Conservation (phyloP, 2,797 vertebrate species). For the Coranthus polyacanthus region DNA sequence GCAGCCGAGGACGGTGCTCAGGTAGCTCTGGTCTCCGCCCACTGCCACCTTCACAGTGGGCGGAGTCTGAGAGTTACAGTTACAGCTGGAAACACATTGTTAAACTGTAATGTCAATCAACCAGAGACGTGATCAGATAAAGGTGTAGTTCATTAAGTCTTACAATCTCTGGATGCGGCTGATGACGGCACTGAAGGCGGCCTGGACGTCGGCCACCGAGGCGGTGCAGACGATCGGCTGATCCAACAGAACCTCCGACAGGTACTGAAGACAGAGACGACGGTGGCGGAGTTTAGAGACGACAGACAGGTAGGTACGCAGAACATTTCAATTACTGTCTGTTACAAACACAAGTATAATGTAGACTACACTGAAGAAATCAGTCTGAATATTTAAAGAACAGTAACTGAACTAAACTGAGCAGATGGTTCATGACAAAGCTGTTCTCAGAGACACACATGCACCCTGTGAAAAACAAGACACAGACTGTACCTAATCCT, state of each 20-base stretch:
- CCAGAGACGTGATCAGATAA: too few relatives aligned
- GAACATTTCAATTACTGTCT: too few relatives aligned
- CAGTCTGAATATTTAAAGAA: too few relatives aligned
- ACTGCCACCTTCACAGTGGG: slow-evolving; percentile 76
- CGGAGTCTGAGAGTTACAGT: slow-evolving; percentile 62
- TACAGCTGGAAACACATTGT: slow-evolving; percentile 57
- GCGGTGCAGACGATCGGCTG: slow-evolving; percentile 80
- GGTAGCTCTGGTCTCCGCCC: slow-evolving; percentile 82
- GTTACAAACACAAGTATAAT: too few relatives aligned
- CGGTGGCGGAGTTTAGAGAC: neutral
- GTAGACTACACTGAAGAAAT: too few relatives aligned
- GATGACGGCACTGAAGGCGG: slow-evolving; percentile 80
- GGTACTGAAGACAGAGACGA: slow-evolving; percentile 47
- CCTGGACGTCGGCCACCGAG: slow-evolving; percentile 79
- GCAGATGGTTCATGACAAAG: too few relatives aligned
- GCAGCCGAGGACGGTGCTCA: slow-evolving; percentile 79
- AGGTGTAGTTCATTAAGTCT: neutral
- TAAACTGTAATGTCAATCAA: neutral
- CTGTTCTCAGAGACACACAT: too few relatives aligned
- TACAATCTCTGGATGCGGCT: slow-evolving; percentile 82
- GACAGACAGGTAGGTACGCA: neutral
- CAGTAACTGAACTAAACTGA: too few relatives aligned
- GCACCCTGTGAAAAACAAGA: too few relatives aligned
- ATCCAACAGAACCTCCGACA: slow-evolving; percentile 76
- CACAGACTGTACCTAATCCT: too few relatives aligned